Conservation (phyloP, 2,888 invertebrate species). For the Patella ulyssiponensis region DNA sequence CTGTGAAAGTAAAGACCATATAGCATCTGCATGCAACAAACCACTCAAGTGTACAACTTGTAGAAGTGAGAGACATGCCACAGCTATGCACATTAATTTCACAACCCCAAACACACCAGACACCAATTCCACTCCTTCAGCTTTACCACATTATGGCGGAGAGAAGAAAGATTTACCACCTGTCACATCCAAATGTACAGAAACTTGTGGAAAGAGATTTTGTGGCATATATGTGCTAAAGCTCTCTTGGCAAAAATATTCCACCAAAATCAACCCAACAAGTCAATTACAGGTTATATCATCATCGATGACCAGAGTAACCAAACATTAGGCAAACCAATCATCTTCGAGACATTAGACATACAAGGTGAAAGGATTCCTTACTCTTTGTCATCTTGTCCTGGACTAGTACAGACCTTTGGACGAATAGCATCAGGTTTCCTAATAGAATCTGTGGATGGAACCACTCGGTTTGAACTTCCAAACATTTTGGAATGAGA, state of each 20-base stretch:
- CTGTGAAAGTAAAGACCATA: conserved; percentile 17
- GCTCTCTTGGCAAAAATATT: conserved; percentile 34
- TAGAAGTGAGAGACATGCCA: conserved; percentile 11
- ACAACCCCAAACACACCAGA: neutral
- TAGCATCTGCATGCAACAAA: conserved; percentile 3
- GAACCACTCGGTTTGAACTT: conserved; percentile 15
- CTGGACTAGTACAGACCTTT: conserved; percentile 21
- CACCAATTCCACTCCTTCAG: neutral
- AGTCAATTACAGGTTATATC: conserved; percentile 25
- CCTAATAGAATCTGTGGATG: conserved; percentile 31
- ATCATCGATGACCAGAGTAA: conserved; percentile 45
- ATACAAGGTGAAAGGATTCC: conserved; percentile 1
- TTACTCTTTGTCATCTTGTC: conserved; percentile 35
- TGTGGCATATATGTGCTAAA: conserved; percentile 40
- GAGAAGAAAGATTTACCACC: conserved; percentile 1
- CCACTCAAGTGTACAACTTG: conserved; percentile 4
- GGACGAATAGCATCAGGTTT: conserved; percentile 28
- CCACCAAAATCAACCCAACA: conserved; percentile 25
- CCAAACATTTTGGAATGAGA: conserved; percentile 34
- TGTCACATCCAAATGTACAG: conserved; percentile 26
- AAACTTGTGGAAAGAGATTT: conserved; percentile 29
- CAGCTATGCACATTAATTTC: conserved; percentile 15
- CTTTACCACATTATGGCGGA: conserved; percentile 18
- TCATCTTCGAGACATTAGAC: conserved; percentile 33
- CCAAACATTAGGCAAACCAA: conserved; percentile 27